Evolutionary conservation across 2,888 invertebrate species (phyloP), one percentile per base, ranked within the genome.

Genomic region (Himalopsyche kuldschensis): DNA sequence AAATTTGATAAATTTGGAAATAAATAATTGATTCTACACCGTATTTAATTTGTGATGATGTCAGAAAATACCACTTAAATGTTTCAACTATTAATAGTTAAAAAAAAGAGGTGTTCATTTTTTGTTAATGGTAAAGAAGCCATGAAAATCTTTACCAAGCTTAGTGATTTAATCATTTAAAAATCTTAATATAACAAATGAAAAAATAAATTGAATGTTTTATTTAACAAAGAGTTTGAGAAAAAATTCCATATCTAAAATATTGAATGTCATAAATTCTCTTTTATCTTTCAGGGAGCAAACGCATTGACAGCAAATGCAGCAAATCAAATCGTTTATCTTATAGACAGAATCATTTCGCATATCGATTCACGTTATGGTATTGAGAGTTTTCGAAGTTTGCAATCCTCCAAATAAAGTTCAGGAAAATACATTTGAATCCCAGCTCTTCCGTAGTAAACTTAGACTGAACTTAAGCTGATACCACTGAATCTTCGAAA

Each of bases 401-500:
- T 5, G 55, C 55, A 24, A 55, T 55, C 55, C 55, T 55, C 55
- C 20, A 24, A 55, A 55, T 55, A 55, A 55, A 55, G 55, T 55
- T 55, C 24, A 5, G 55, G n/a, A 55, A 55, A 55, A 55, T 55
- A 55, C 55, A 55, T 55, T 55, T 20, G 20, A 55, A 55, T 55
- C 24, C 55, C 55, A 55, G 55, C 55, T 20, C 55, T 55, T 55
- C 55, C 55, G 55, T 20, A 55, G 55, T 55, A 55, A 55, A 55
- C 55, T 55, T 55, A 55, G 55, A 55, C 55, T 20, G 55, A 55
- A 55, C 20, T 55, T 55, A 55, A 55, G 55, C 55, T 20, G 55
- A 80, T 80, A 75, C 75, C 47, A 80, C 24, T 32, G 46, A 80
- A 80, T 80, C 80, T 75, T 75, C 47, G 75, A 80, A 75, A 75